Conservation (phyloP, 2,797 vertebrate genomes). For the Capromys pilorides region DNA sequence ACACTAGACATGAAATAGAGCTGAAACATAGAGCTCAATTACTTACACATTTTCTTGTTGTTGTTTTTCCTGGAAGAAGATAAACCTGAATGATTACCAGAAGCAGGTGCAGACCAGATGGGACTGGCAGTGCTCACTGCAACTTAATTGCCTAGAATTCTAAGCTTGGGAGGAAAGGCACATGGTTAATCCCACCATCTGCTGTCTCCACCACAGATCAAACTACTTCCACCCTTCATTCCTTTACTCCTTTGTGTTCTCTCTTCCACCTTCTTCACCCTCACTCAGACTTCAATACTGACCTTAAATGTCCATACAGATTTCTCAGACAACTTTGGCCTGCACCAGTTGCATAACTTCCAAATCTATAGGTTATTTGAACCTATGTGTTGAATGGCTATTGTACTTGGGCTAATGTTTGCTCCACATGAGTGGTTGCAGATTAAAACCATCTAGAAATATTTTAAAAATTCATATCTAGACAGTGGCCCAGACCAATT, state of each 20-base stretch:
- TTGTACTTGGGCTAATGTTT: background rate
- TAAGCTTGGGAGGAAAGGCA: background rate
- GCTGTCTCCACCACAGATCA: background rate
- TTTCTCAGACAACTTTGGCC: background rate
- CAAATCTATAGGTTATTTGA: background rate
- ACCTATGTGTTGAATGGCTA: background rate
- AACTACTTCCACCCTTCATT: background rate
- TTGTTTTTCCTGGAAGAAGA: background rate
- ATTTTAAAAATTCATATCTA: background rate
- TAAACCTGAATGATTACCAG: background rate
- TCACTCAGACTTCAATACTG: background rate
- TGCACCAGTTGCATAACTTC: background rate
- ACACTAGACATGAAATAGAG: background rate
- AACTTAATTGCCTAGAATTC: background rate
- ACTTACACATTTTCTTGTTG: background rate
- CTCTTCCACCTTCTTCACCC: background rate
- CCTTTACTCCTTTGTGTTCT: background rate
- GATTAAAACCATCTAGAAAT: background rate
- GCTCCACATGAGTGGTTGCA: background rate
- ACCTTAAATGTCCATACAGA: background rate
- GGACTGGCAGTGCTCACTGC: background rate
- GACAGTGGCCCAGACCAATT: background rate
- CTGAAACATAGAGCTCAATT: background rate
- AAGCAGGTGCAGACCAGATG: slow-evolving; percentile 55
- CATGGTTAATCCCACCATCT: background rate